Base-by-base conservation (phyloP, 2,888 invertebrate species). In the Sminthurinus aureus region DNA sequence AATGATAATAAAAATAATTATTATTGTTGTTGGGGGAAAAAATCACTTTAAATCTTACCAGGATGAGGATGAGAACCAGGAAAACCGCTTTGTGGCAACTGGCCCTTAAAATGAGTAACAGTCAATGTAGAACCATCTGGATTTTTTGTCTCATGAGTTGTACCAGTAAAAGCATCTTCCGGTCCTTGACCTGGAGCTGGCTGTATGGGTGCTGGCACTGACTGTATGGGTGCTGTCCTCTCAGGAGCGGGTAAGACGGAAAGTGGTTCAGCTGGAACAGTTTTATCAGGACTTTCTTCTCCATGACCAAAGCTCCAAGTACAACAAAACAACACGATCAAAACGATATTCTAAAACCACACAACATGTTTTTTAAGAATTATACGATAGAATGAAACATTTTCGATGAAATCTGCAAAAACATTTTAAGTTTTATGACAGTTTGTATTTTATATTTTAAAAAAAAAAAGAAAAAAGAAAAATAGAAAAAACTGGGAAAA, bases 91-190 rank as follows among this genome's bases (percentile, higher is more conserved):
- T 75, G 71, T 8, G 88, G 86, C 18, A 88, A 22, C 24, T 87
- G 83, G 38, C 88, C 88, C 52, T 84, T 85, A 71, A 85, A 88
- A 9, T 85, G 79, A 9, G 87, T 86, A 0, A 87, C 75, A 3
- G 85, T 86, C 0, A 85, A 78, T 18, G 79, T 83, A 13, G 85
- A 83, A 0, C 88, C 87, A 75, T 87, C 87, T 6, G 87, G 85
- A 51, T 84, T 81, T 52, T 85, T 86, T 3, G 85, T 84, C n/a
- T 87, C 83, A 0, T 85, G 84, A 15, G 86, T 66, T 0, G 79
- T 82, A 18, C 86, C 86, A 50, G 52, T 64, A 6, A 82, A 15
- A 12, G 50, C 85, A 0, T 38, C 51, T 11, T 50, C 8, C 4
- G 18, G 11, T 69, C 20, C 69, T 0, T 20, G 0, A 8, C 18